phyloP scores from a whole-genome alignment of 2,113 vertebrate genomes.

The Nansenia antarctica region DNA sequence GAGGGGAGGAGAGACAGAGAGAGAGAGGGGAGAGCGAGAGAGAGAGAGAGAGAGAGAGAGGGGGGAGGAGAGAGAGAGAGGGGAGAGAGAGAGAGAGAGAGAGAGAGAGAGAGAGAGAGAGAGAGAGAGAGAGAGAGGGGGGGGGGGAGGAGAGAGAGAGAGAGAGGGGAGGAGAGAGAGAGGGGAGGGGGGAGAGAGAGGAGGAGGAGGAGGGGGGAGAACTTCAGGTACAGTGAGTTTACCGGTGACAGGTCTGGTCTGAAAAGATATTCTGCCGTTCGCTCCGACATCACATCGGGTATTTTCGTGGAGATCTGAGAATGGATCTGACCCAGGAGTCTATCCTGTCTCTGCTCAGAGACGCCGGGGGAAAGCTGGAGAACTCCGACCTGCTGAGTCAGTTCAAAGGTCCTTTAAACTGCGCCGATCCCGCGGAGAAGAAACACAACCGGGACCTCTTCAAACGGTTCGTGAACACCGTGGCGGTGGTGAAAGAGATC shows the following conservation, averaged over 20 bases:
- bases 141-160: too few species aligned
- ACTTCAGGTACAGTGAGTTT: constrained; percentile 32
- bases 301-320: neutral
- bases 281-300: neutral
- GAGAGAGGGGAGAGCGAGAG: too few species aligned
- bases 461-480: constrained; percentile 80
- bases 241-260: neutral
- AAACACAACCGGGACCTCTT: constrained; percentile 79
- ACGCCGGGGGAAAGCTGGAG: constrained; percentile 75
- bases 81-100: too few species aligned
- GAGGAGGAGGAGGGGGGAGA: too few species aligned
- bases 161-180: too few species aligned
- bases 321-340: constrained; percentile 79
- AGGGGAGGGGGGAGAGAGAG: too few species aligned
- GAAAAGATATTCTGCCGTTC: neutral
- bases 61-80: too few species aligned
- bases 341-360: constrained; percentile 74
- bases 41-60: too few species aligned
- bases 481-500: constrained; percentile 81
- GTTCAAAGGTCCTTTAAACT: constrained; percentile 77
- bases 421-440: constrained; percentile 66
- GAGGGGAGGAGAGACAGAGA: too few species aligned
- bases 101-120: too few species aligned
- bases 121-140: too few species aligned
- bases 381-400: constrained; percentile 74